A percentile compares a stretch with the other conserved stretches of the same genome.
Conservation (phyloP, 2,797 vertebrate species). For the Allochrocebus solatus region DNA sequence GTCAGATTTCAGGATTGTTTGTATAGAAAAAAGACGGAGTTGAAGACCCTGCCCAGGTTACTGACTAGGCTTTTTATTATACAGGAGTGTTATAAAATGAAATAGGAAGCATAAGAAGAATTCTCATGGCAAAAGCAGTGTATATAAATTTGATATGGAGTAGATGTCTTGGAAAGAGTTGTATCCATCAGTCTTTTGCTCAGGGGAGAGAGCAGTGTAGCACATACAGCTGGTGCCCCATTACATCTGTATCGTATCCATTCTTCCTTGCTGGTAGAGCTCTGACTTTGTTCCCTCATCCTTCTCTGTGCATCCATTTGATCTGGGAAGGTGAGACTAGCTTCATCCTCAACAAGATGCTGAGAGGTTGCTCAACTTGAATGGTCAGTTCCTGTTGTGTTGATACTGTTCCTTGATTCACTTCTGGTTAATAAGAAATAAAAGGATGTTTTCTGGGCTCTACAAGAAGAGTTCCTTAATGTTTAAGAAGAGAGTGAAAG, state of each 20-base stretch:
- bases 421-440: not conserved
- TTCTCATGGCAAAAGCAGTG: not conserved
- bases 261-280: not conserved
- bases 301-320: not conserved
- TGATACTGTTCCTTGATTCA: not conserved
- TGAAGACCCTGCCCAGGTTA: not conserved
- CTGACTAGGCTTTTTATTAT: not conserved
- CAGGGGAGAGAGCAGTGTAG: not conserved
- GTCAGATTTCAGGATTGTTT: not conserved
- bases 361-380: not conserved
- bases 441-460: not conserved
- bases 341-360: not conserved
- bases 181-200: not conserved
- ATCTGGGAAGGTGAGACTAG: not conserved
- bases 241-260: not conserved
- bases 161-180: not conserved
- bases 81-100: not conserved
- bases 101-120: not conserved
- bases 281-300: not conserved
- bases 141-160: not conserved
- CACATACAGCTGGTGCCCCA: not conserved
- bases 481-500: not conserved
- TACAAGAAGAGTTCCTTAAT: not conserved
- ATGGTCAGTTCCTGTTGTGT: not conserved
- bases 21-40: not conserved